A percentile compares a stretch with the other conserved stretches of the same genome.
phyloP scores from a whole-genome alignment of 2,888 invertebrate genomes.

The Eurytoma adleriae region DNA sequence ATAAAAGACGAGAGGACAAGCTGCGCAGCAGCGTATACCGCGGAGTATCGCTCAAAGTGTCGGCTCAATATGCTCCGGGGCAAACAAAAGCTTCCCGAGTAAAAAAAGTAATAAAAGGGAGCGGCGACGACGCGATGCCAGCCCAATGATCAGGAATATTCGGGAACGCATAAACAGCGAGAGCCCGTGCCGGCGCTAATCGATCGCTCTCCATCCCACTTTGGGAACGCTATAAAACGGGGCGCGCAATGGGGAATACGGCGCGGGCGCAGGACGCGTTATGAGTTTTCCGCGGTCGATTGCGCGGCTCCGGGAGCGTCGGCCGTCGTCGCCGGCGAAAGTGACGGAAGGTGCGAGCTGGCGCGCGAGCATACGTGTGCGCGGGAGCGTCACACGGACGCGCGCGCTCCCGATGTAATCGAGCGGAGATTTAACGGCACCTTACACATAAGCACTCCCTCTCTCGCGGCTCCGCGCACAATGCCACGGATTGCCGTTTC shows the following conservation, averaged over 20 bases:
- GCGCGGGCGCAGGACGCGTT: background rate
- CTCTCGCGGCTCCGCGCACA: background rate
- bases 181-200: background rate
- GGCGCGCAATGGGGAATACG: background rate
- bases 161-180: background rate
- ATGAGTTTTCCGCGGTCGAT: background rate
- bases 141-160: background rate
- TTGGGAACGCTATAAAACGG: background rate
- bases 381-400: background rate
- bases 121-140: background rate
- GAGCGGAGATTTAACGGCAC: constrained; percentile 11
- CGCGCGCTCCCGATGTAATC: constrained; percentile 18
- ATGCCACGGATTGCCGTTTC: background rate
- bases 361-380: background rate
- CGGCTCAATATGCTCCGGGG: too few species aligned
- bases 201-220: background rate
- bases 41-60: too few species aligned
- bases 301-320: background rate
- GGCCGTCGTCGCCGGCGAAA: constrained; percentile 1
- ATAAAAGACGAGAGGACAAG: too few species aligned
- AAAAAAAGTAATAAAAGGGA: background rate
- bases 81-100: too few species aligned
- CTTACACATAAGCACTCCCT: background rate
- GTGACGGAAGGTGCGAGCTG: constrained; percentile 20
- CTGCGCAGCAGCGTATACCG: too few species aligned